A percentile compares a stretch with the other conserved stretches of the same genome.
phyloP scores from a whole-genome alignment of 2,888 invertebrate species.

The Sthenelais limicola region DNA sequence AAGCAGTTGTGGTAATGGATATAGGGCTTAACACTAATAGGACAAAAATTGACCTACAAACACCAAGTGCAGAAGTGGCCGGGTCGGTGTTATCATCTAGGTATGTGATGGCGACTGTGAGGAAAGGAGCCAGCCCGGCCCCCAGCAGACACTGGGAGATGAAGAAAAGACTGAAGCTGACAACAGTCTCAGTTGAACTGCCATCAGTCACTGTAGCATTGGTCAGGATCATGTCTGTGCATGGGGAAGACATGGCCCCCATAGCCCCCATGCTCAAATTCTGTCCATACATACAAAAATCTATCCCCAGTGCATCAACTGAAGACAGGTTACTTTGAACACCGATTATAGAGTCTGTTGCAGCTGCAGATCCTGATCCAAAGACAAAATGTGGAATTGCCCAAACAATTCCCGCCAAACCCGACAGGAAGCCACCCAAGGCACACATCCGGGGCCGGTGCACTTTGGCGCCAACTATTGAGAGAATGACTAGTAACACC shows the following conservation, averaged over 20 bases:
- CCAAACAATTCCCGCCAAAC: slow-evolving; percentile 21
- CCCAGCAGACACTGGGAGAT: slow-evolving; percentile 42
- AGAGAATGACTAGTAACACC: slow-evolving; percentile 27
- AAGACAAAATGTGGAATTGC: slow-evolving; percentile 40
- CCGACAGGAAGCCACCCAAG: slow-evolving; percentile 36
- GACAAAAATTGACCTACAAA: slow-evolving; percentile 22
- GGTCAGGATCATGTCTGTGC: neutral
- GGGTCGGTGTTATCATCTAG: slow-evolving; percentile 44
- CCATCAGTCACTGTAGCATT: neutral
- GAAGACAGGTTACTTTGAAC: too few relatives aligned
- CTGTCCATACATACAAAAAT: too few relatives aligned
- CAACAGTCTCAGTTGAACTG: slow-evolving; percentile 16
- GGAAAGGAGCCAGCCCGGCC: slow-evolving; percentile 40
- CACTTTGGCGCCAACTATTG: slow-evolving; percentile 32
- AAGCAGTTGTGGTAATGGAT: too few relatives aligned
- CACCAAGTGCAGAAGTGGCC: slow-evolving; percentile 32
- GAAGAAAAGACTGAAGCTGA: slow-evolving; percentile 34
- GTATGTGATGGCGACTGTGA: slow-evolving; percentile 42
- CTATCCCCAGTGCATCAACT: too few relatives aligned
- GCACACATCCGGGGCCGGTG: slow-evolving; percentile 34
- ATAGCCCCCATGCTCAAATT: too few relatives aligned
- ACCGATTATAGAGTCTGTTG: neutral
- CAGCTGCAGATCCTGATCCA: slow-evolving; percentile 19
- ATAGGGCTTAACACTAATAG: too few relatives aligned
- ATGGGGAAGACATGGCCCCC: neutral